Conservation (phyloP, 1,140 invertebrate genomes). For the Octopus bimaculoides region DNA sequence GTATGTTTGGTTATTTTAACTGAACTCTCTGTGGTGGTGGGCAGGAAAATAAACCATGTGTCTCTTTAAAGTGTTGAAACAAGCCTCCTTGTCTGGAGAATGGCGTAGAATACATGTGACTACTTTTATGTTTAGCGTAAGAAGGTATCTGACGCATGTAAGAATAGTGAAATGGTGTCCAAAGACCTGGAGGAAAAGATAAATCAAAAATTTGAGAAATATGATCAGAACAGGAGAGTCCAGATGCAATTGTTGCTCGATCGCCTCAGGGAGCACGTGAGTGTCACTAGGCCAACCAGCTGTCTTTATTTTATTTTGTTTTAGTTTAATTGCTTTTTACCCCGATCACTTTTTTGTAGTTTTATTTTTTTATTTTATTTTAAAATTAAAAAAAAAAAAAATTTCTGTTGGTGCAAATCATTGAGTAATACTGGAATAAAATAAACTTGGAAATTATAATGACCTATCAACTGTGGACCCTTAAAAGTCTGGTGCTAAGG, state of each 20-base stretch:
- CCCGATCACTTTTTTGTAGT: background rate
- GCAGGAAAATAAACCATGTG: too few species aligned
- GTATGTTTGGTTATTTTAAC: too few species aligned
- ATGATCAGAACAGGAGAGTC: slow-evolving; percentile 79
- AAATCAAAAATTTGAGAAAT: slow-evolving; percentile 79
- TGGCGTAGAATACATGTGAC: background rate
- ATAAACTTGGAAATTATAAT: background rate
- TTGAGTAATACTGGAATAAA: background rate
- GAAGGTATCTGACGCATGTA: slow-evolving; percentile 76
- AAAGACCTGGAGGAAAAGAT: slow-evolving; percentile 76
- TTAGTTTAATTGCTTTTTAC: background rate
- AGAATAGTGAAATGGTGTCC: slow-evolving; percentile 77
- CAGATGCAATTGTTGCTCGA: slow-evolving; percentile 85
- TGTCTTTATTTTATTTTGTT: background rate
- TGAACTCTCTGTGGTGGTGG: too few species aligned
- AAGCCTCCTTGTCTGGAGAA: background rate
- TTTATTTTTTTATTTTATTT: background rate
- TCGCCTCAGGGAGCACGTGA: slow-evolving; percentile 84
- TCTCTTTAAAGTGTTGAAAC: too few species aligned
- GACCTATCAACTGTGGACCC: background rate
- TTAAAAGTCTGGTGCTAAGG: too few species aligned
- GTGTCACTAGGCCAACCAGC: slow-evolving; percentile 44
- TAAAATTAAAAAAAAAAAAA: slow-evolving; percentile 2
- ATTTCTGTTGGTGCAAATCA: background rate
- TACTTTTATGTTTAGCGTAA: slow-evolving; percentile 24